Evolutionary conservation across 2,113 vertebrate species (phyloP).

Genomic region (Capreolus pygargus): DNA sequence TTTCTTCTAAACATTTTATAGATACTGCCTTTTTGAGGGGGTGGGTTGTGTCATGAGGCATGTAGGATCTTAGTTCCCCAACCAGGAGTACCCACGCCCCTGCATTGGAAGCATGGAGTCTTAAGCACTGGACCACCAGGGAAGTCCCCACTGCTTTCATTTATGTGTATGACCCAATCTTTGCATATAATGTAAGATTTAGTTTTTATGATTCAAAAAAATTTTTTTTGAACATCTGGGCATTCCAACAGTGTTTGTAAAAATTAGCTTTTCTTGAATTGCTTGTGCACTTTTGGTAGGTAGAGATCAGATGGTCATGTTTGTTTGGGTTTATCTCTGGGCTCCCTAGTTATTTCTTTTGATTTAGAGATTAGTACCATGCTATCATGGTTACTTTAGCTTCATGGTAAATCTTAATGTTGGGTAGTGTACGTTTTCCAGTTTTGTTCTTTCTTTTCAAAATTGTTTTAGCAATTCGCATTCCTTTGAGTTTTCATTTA

Average conservation of each 20-base stretch:
- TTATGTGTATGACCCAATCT: neutral
- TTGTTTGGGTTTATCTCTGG: neutral
- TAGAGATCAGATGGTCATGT: neutral
- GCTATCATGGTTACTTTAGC: neutral
- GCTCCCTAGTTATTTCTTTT: neutral
- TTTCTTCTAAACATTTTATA: neutral
- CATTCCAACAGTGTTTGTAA: neutral
- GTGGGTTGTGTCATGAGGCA: neutral
- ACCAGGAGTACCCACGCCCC: fast-evolving
- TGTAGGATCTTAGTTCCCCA: neutral
- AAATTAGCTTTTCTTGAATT: neutral
- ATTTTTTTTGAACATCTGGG: neutral
- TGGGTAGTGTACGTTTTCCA: neutral
- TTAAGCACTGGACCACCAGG: neutral
- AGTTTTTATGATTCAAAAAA: neutral
- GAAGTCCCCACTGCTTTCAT: neutral
- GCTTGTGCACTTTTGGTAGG: neutral
- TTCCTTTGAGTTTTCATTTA: neutral
- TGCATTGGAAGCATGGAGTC: neutral
- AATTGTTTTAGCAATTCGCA: neutral
- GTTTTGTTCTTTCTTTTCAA: neutral
- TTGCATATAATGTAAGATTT: neutral
- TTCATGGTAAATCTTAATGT: neutral
- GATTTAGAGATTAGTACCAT: neutral
- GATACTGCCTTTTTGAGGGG: neutral